Conservation (phyloP, 1,140 invertebrate genomes). For the Hyles vespertilio region DNA sequence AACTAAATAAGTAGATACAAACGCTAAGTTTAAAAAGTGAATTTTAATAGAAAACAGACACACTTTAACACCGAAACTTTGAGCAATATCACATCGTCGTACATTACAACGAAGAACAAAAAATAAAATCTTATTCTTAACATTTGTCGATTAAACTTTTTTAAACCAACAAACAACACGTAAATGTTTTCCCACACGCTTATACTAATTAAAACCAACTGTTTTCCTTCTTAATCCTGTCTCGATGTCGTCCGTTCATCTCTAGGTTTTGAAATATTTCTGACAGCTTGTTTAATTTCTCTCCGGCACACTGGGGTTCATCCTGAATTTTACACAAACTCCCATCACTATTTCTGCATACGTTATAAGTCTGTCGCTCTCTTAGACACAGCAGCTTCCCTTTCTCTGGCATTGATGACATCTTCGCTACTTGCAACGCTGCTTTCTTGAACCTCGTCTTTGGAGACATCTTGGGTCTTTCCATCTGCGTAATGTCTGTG, state of each 20-base stretch:
- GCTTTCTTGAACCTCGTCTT: conserved; percentile 66
- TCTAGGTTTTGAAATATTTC: conserved; percentile 65
- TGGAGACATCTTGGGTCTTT: conserved; percentile 40
- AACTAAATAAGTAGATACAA: no score
- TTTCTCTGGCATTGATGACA: conserved; percentile 52
- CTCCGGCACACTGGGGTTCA: conserved; percentile 46
- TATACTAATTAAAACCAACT: conserved; percentile 60
- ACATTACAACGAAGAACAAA: conserved; percentile 31
- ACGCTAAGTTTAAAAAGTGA: neutral
- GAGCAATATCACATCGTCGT: conserved; percentile 54
- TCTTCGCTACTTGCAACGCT: conserved; percentile 55
- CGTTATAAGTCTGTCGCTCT: conserved; percentile 44
- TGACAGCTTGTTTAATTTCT: conserved; percentile 52
- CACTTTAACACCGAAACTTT: conserved; percentile 47
- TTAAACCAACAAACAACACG: conserved; percentile 23
- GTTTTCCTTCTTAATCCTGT: conserved; percentile 66
- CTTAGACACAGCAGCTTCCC: conserved; percentile 60
- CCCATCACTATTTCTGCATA: conserved; percentile 26
- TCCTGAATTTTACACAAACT: conserved; percentile 42
- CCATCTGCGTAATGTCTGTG: conserved; percentile 8
- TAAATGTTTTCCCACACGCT: conserved; percentile 23
- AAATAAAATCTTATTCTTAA: conserved; percentile 31
- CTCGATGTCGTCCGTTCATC: conserved; percentile 52
- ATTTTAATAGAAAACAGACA: conserved; percentile 24
- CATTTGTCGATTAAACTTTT: conserved; percentile 14